Percentiles rank a stretch among this genome's conserved stretches.
Conservation (phyloP, 1,140 invertebrate species). For the Parasteatoda tepidariorum region DNA sequence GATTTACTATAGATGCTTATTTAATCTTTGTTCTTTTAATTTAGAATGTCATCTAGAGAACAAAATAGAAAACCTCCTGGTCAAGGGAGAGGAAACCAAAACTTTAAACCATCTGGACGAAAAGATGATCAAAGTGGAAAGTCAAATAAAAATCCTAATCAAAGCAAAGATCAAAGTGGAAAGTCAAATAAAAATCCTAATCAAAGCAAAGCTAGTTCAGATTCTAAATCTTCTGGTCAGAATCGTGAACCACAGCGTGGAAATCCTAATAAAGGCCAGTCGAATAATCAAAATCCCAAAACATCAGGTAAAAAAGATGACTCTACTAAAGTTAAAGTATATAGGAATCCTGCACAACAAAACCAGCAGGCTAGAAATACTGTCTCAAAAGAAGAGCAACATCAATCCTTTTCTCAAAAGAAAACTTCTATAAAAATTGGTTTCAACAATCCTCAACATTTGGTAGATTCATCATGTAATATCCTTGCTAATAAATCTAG, state of each 20-base stretch:
- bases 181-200: constrained; percentile 1
- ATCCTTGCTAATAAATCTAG: background rate
- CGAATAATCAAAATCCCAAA: background rate
- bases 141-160: too few species aligned
- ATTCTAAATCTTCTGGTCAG: background rate
- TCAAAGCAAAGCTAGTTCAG: background rate
- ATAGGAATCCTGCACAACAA: background rate
- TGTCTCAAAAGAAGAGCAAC: background rate
- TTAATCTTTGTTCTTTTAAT: background rate
- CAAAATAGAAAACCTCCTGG: constrained; percentile 2
- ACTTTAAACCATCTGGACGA: background rate
- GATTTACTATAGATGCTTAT: background rate
- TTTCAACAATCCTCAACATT: background rate
- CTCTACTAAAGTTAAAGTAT: background rate
- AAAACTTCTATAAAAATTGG: background rate
- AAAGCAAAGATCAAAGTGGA: constrained; percentile 6
- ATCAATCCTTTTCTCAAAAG: background rate
- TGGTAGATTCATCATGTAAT: background rate
- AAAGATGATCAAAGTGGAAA: background rate
- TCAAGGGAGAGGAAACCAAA: background rate
- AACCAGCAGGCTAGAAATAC: background rate
- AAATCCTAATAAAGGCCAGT: background rate
- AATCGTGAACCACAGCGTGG: background rate
- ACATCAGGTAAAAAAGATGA: background rate
- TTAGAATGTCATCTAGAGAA: constrained; percentile 27